phyloP scores from a whole-genome alignment of 2,797 vertebrate species.

The Poecilia velifera region DNA sequence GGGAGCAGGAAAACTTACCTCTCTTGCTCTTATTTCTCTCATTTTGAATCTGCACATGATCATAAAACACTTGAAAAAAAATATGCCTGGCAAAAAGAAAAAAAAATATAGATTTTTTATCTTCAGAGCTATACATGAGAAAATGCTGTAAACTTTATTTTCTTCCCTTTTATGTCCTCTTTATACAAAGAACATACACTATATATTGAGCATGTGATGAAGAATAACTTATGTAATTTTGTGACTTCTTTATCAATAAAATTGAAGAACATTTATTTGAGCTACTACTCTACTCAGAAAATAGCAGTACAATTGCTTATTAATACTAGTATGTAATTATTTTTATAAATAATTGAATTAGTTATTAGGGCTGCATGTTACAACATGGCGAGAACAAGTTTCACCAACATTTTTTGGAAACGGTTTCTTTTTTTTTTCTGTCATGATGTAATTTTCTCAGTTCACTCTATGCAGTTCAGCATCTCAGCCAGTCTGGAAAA shows the following conservation, averaged over 20 bases:
- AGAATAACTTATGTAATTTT: neutral
- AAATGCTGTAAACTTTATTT: neutral
- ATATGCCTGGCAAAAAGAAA: constrained; percentile 10
- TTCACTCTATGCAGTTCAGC: too few species aligned
- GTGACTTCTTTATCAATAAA: neutral
- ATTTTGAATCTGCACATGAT: constrained; percentile 52
- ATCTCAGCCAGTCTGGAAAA: neutral
- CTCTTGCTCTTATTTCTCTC: constrained; percentile 37
- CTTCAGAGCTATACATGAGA: constrained; percentile 1
- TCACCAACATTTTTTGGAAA: neutral
- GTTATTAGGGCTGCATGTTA: neutral
- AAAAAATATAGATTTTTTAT: constrained; percentile 9
- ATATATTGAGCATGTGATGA: neutral
- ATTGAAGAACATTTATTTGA: neutral
- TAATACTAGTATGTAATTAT: neutral
- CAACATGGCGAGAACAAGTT: neutral
- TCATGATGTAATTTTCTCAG: neutral
- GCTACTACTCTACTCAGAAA: neutral
- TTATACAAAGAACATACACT: neutral
- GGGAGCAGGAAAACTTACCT: constrained; percentile 23
- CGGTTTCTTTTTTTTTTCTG: neutral
- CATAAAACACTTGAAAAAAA: constrained; percentile 7
- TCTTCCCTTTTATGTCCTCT: neutral
- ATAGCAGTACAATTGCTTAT: neutral
- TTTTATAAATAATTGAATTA: neutral